Conservation (phyloP, 2,113 vertebrate genomes). For the Dolichallabes microphthalmus region DNA sequence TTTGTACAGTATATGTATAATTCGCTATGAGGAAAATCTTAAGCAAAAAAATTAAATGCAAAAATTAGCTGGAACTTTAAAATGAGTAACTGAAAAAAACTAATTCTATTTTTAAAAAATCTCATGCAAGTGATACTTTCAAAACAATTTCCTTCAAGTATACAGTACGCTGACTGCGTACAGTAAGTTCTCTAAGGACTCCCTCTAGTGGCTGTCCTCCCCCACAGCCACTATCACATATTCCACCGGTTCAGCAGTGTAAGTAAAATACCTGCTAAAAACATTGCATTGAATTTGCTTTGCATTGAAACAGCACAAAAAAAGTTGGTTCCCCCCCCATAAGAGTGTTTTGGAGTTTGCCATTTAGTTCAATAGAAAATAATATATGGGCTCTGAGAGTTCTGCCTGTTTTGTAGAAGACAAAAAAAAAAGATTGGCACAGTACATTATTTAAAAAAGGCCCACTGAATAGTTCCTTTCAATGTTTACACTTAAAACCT, state of each 20-base stretch:
- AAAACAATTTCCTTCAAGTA: conserved; percentile 12
- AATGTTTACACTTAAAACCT: conserved; percentile 45
- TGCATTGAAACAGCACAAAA: conserved; percentile 28
- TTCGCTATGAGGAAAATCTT: neutral
- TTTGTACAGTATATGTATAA: neutral
- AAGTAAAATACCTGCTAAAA: conserved; percentile 6
- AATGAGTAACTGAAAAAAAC: neutral
- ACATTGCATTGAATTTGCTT: conserved; percentile 33
- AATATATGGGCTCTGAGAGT: conserved; percentile 46
- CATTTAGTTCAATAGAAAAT: conserved; percentile 62
- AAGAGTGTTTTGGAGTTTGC: neutral
- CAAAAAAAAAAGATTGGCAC: conserved; percentile 10
- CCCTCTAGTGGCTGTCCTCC: conserved; percentile 11
- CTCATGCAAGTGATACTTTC: neutral
- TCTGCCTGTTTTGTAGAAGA: neutral
- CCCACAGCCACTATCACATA: neutral
- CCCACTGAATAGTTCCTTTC: neutral
- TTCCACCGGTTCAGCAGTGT: neutral
- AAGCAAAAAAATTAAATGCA: neutral
- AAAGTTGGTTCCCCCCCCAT: neutral
- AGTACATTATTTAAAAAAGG: neutral
- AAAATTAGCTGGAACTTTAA: neutral
- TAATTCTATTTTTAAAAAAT: neutral
- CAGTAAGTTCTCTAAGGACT: neutral
- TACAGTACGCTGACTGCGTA: neutral